Conservation (phyloP, 2,113 vertebrate species). For the Perca fluviatilis region DNA sequence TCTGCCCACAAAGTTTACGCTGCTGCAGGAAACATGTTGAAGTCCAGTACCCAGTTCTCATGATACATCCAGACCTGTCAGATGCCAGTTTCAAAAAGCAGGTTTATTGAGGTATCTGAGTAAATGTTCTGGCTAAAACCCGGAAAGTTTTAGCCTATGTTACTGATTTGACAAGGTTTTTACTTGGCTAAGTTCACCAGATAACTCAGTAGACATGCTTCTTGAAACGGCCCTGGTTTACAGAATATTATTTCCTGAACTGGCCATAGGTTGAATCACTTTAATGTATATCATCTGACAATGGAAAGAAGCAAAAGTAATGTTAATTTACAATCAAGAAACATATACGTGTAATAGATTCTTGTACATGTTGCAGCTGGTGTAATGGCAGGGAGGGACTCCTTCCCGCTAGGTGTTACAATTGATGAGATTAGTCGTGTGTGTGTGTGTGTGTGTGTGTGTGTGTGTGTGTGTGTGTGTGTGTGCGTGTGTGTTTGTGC, state of each 20-base stretch:
- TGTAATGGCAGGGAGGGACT: conserved; percentile 54
- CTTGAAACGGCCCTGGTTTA: neutral
- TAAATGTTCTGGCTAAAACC: neutral
- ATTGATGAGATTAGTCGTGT: conserved; percentile 66
- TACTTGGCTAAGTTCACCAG: neutral
- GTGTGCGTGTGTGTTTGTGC: conserved; percentile 28
- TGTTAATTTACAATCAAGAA: neutral
- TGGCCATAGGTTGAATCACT: neutral
- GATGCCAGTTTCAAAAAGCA: neutral
- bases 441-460: conserved; percentile 19
- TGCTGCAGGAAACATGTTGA: neutral
- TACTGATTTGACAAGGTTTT: neutral
- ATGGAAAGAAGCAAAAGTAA: conserved; percentile 13
- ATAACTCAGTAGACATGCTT: neutral
- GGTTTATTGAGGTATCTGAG: neutral
- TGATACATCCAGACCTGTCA: neutral
- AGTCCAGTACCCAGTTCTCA: neutral
- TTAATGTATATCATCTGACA: neutral
- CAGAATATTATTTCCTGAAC: neutral
- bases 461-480: conserved; percentile 26
- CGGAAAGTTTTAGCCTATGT: neutral
- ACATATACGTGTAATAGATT: conserved; percentile 5
- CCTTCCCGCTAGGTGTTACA: conserved; percentile 60
- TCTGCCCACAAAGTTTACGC: too few relatives aligned
- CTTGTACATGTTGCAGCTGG: conserved; percentile 43